Conservation (phyloP, 2,113 vertebrate genomes). For the Dryoscopus gambensis region DNA sequence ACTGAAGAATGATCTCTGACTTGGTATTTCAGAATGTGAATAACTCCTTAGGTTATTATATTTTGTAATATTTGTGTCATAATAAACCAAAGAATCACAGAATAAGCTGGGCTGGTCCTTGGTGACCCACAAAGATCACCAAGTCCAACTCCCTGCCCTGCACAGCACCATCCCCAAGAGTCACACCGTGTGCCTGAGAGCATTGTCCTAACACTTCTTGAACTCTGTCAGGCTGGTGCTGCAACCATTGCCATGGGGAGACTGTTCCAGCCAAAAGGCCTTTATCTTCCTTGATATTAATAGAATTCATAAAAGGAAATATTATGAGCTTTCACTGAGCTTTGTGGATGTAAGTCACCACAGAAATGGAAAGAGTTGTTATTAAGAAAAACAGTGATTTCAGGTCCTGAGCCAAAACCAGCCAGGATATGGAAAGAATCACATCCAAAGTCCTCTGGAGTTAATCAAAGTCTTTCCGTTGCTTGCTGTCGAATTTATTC, state of each 20-base stretch:
- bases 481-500: not conserved
- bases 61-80: not conserved
- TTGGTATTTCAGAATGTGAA: not conserved
- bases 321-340: not conserved
- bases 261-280: not conserved
- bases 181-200: accelerated
- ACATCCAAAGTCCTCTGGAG: not conserved
- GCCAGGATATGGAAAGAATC: not conserved
- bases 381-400: not conserved
- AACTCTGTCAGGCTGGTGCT: not conserved
- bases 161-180: not conserved
- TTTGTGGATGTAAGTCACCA: not conserved
- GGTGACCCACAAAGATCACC: not conserved
- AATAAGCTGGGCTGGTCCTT: not conserved
- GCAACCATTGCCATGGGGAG: not conserved
- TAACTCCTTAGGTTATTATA: not conserved
- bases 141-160: not conserved
- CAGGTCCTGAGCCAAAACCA: not conserved
- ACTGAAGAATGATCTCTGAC: not conserved
- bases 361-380: not conserved
- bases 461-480: not conserved
- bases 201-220: accelerated
- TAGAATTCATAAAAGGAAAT: not conserved
- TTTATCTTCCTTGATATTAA: not conserved
- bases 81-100: not conserved